Conservation (phyloP, 2,888 invertebrate genomes). For the Julus scanicus region DNA sequence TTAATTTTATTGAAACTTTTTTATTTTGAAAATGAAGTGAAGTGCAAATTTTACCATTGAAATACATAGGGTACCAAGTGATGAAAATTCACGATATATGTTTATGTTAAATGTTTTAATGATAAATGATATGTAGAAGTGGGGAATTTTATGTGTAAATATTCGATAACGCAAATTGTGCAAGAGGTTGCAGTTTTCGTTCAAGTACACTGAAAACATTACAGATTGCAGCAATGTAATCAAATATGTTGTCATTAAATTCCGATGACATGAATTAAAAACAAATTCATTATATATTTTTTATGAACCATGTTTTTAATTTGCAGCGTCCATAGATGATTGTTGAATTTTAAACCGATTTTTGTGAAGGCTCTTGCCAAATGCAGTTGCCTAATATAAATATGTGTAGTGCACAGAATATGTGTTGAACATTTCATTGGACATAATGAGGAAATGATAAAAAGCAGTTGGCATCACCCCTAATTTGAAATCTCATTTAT, state of each 20-base stretch:
- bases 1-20: too few species aligned
- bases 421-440: neutral
- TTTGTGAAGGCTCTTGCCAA: neutral
- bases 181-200: neutral
- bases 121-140: conserved; percentile 3
- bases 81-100: neutral
- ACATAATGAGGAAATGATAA: conserved; percentile 22
- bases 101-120: neutral
- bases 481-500: neutral
- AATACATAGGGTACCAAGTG: too few species aligned
- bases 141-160: neutral
- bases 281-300: neutral
- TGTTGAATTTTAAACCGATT: neutral
- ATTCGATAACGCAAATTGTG: neutral
- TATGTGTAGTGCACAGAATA: neutral
- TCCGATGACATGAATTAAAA: too few species aligned
- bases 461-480: neutral
- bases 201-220: neutral
- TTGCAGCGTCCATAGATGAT: neutral
- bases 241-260: too few species aligned
- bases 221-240: too few species aligned
- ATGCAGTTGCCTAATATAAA: neutral
- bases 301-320: neutral
- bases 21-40: too few species aligned
- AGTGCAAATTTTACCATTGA: too few species aligned